Base-by-base conservation (phyloP, 2,888 invertebrate genomes). In the Patella depressa region DNA sequence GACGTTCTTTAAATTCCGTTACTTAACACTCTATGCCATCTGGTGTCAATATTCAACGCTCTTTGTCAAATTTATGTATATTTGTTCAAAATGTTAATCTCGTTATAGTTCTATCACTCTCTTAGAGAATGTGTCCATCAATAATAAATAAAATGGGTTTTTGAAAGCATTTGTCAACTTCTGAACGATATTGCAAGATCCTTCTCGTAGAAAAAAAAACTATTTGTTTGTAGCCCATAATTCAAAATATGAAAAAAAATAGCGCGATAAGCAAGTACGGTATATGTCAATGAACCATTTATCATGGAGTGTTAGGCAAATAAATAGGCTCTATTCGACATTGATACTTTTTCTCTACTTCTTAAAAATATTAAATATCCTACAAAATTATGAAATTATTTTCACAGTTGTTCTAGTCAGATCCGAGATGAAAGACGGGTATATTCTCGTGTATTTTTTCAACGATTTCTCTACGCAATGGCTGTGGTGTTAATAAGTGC, bases 141-240 rank as follows among this genome's bases (percentile, higher is more conserved):
- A 19, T 65, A 65, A 65, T 65, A 65, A 24, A 65, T 65, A 65
- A 24, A 65, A 65, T 19, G 17, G 65, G 65, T 65, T 65, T 65
- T 65, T 65, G 65, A 65, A 65, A 65, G 65, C 65, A 65, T 65
- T 65, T 65, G 24, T 65, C 65, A 65, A 65, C 65, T 65, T 65
- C 24, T 65, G 65, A 65, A 65, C 65, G 65, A 65, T 65, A 65
- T 65, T 24, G 65, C 65, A 24, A 19, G 65, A 19, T 19, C 11
- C 24, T 65, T 65, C n/a, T 24, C 65, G 65, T 9, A 3, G 15
- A 65, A 9, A 45, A 65, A 65, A 65, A 65, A 57, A 0, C 65
- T 24, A 24, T 65, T 65, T 65, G 19, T 65, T 65, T 65, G 19
- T 11, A 65, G 65, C 65, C 12, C 19, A 65, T 65, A 65, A 65